These are phyloP conservation scores for Pica pica DNA, from an alignment of 2,113 vertebrate species.

Conservation along the genomic window DNA sequence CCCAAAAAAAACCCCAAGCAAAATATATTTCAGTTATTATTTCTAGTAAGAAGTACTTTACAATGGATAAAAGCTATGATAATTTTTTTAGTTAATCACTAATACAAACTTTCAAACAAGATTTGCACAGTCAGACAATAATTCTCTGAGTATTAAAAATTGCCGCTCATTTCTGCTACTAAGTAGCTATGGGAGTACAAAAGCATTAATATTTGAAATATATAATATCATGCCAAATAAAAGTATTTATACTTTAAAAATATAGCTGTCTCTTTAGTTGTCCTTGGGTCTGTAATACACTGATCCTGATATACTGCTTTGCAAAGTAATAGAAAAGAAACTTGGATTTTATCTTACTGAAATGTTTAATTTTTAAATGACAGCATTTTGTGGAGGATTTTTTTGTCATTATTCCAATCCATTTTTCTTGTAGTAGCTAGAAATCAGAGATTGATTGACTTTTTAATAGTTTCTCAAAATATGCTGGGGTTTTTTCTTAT, in stretches of 20 bases:
- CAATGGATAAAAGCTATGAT: background rate
- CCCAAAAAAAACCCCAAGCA: background rate
- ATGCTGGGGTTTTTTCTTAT: background rate
- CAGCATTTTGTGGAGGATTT: background rate
- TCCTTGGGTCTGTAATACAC: background rate
- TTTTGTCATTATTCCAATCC: background rate
- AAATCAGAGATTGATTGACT: background rate
- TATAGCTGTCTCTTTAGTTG: background rate
- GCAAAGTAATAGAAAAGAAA: background rate
- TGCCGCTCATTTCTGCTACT: conserved; percentile 12
- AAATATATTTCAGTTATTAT: conserved; percentile 7
- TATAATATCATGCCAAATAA: background rate
- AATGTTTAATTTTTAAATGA: background rate
- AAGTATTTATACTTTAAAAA: conserved; percentile 7
- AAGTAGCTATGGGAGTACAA: background rate
- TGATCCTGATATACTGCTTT: background rate
- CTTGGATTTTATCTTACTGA: background rate
- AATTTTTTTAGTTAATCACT: background rate
- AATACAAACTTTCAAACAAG: conserved; percentile 1
- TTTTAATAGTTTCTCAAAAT: conserved; percentile 12
- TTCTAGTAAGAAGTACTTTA: background rate
- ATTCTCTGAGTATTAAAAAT: background rate
- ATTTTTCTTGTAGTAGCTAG: background rate
- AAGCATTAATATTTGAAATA: background rate
- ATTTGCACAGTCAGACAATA: background rate